phyloP scores from a whole-genome alignment of 2,797 vertebrate genomes.

The Lepilemur septentrionalis region DNA sequence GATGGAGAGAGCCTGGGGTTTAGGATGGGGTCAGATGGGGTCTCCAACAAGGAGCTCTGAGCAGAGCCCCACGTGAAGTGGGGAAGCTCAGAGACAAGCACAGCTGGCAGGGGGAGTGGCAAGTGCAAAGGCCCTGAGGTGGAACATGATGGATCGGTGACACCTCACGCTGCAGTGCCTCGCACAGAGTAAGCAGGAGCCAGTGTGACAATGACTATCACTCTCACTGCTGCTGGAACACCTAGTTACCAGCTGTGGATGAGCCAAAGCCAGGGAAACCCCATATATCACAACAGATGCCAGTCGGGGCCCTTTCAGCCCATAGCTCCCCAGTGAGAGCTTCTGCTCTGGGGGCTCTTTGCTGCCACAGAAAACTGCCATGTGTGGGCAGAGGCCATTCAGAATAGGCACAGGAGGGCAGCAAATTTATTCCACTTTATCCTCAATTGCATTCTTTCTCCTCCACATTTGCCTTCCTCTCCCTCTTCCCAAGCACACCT shows the following conservation, averaged over 20 bases:
- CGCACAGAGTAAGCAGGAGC: background rate
- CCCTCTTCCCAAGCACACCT: background rate
- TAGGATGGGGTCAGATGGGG: background rate
- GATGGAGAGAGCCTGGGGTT: background rate
- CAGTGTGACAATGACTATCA: background rate
- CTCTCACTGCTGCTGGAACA: background rate
- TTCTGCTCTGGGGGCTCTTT: background rate
- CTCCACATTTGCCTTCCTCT: background rate
- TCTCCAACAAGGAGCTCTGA: background rate
- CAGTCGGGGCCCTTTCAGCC: background rate
- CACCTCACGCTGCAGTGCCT: too few relatives aligned
- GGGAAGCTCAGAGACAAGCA: background rate
- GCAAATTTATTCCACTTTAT: background rate
- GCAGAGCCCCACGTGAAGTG: background rate
- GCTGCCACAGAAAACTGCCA: background rate
- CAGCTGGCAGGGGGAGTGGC: background rate
- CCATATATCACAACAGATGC: background rate
- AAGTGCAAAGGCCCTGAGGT: background rate
- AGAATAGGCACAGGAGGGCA: background rate
- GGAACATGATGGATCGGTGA: rapidly evolving
- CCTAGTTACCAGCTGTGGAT: background rate
- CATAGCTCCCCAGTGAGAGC: background rate
- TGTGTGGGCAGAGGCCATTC: background rate
- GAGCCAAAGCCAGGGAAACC: background rate
- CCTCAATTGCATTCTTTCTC: background rate